Percentiles rank a stretch among this genome's conserved stretches.
Evolutionary conservation across 1,140 invertebrate species (phyloP).

Genomic region (Ericerus pela): DNA sequence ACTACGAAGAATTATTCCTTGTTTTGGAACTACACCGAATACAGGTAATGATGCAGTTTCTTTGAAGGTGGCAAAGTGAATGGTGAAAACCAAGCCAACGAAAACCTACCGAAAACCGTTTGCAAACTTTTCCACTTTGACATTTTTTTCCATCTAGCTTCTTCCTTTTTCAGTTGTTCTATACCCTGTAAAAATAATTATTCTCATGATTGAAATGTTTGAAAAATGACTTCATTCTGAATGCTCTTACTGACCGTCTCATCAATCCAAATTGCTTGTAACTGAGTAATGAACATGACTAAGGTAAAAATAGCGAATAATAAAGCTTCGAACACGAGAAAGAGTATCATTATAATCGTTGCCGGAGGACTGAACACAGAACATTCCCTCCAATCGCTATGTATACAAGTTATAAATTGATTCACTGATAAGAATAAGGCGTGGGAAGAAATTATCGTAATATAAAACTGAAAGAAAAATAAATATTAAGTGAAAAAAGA

Average conservation of each 20-base stretch:
- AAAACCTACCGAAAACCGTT: constrained; percentile 86
- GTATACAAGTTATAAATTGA: constrained; percentile 87
- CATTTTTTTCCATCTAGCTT: constrained; percentile 77
- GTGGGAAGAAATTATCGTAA: constrained; percentile 88
- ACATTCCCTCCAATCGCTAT: constrained; percentile 89
- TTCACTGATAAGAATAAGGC: constrained; percentile 79
- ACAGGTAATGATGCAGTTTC: constrained; percentile 58
- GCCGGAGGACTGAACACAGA: constrained; percentile 84
- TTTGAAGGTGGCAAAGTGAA: constrained; percentile 69
- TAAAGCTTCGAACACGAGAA: constrained; percentile 90
- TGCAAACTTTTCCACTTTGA: constrained; percentile 87
- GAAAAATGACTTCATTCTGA: too few relatives aligned
- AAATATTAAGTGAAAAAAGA: neutral
- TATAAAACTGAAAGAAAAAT: constrained; percentile 73
- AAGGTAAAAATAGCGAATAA: constrained; percentile 97
- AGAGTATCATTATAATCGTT: constrained; percentile 86
- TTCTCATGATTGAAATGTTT: neutral
- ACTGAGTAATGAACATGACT: constrained; percentile 82
- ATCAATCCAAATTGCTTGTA: constrained; percentile 98
- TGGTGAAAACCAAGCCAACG: constrained; percentile 84
- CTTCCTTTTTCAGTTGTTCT: constrained; percentile 86
- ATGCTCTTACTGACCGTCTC: constrained; percentile 80
- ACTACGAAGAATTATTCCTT: too few relatives aligned
- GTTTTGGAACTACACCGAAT: too few relatives aligned
- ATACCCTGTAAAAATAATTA: constrained; percentile 51